phyloP scores from a whole-genome alignment of 2,797 vertebrate species.

The Danio jaintianensis region DNA sequence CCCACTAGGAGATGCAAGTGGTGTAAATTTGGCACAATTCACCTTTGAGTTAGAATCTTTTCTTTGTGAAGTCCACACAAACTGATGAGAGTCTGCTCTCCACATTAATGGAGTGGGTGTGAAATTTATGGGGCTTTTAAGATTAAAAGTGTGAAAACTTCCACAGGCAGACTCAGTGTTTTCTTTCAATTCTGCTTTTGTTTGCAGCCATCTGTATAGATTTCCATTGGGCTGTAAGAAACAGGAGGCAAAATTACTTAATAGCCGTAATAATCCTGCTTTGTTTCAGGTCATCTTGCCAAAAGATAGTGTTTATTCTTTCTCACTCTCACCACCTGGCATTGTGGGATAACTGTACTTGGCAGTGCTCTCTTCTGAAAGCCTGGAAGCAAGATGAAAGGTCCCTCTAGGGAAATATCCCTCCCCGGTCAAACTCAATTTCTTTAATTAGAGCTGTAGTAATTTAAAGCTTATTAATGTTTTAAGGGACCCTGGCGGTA shows the following conservation, averaged over 20 bases:
- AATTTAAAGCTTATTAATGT: slow-evolving; percentile 71
- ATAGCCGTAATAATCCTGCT: not conserved
- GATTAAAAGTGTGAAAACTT: slow-evolving; percentile 20
- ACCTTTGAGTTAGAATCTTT: not conserved
- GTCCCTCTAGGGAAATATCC: slow-evolving; percentile 7
- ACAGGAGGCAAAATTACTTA: not conserved
- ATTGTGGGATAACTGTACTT: slow-evolving; percentile 29
- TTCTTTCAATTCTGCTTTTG: not conserved
- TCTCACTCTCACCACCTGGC: slow-evolving; percentile 37
- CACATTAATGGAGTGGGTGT: slow-evolving; percentile 23
- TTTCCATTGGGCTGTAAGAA: slow-evolving; percentile 4
- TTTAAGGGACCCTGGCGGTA: slow-evolving; percentile 65
- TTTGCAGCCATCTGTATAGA: not conserved
- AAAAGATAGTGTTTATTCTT: slow-evolving; percentile 46
- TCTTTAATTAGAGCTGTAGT: slow-evolving; percentile 50
- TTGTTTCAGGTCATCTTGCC: slow-evolving; percentile 29
- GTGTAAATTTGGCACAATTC: not conserved
- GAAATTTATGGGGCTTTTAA: slow-evolving; percentile 36
- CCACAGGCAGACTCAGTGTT: not conserved
- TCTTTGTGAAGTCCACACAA: not conserved
- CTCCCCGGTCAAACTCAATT: slow-evolving; percentile 6
- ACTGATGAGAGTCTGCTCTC: not conserved
- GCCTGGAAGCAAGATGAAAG: slow-evolving; percentile 28
- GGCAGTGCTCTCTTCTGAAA: slow-evolving; percentile 2
- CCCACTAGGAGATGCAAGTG: not conserved